These are phyloP conservation scores for Rhodinocichla rosea DNA, from an alignment of 2,113 vertebrate genomes.

Conservation along the genomic window DNA sequence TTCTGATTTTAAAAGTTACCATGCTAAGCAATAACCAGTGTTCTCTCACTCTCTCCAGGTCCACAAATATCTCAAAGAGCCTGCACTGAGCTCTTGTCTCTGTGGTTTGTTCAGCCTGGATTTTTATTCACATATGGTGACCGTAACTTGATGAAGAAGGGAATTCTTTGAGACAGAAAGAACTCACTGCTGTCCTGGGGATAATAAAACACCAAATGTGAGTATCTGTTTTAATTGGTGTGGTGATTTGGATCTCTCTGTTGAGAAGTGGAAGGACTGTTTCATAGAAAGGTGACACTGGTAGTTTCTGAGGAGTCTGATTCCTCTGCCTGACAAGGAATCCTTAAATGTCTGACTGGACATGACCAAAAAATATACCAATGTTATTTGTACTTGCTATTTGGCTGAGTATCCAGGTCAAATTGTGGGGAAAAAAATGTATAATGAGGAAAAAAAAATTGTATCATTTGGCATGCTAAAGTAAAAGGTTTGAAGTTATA, in stretches of 20 bases:
- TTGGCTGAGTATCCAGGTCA: background rate
- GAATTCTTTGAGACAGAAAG: background rate
- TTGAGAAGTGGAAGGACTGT: background rate
- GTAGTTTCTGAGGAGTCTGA: background rate
- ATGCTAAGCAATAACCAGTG: background rate
- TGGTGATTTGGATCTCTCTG: background rate
- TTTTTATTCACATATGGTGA: background rate
- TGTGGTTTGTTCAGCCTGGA: background rate
- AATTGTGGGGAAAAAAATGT: background rate
- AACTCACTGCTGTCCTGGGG: background rate
- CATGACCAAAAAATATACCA: background rate
- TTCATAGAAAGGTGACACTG: background rate
- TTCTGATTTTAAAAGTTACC: background rate
- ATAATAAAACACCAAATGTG: background rate
- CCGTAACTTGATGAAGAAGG: background rate
- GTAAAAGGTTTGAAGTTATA: background rate
- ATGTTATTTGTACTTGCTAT: background rate
- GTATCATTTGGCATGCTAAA: background rate
- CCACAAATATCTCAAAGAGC: background rate
- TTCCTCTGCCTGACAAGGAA: background rate
- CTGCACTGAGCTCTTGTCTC: rapidly evolving
- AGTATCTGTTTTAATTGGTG: background rate
- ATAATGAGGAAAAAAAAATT: background rate
- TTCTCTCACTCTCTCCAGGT: background rate
- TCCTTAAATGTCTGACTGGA: background rate